These are phyloP conservation scores for Rhabdophis nuchalis DNA, from an alignment of 2,797 vertebrate species.

Conservation along the genomic window DNA sequence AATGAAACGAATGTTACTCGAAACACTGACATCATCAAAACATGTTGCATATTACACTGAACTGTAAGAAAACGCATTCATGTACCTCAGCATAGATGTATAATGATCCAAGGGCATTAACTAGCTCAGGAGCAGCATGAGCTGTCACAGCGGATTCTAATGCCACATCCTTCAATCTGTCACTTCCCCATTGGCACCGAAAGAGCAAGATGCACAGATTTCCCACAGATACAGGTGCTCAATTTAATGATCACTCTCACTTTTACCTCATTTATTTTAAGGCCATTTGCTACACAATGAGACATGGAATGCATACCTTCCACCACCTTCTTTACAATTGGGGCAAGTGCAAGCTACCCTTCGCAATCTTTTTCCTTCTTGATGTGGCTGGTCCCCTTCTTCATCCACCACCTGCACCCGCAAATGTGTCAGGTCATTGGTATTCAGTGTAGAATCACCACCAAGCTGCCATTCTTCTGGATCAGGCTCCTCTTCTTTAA, in stretches of 20 bases:
- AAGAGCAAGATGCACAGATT: not conserved
- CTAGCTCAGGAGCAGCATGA: not conserved
- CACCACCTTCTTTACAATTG: constrained; percentile 98
- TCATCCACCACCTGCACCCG: constrained; percentile 92
- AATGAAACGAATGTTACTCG: not conserved
- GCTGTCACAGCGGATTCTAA: not conserved
- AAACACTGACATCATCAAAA: not conserved
- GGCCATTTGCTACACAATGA: not conserved
- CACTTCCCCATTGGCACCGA: not conserved
- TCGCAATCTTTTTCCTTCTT: constrained; percentile 94
- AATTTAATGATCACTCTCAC: constrained; percentile 11
- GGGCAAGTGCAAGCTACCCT: constrained; percentile 98
- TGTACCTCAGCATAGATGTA: not conserved
- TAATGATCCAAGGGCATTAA: not conserved
- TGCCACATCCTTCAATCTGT: not conserved
- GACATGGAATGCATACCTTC: constrained; percentile 79
- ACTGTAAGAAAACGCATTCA: not conserved
- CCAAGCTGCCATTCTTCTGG: constrained; percentile 96
- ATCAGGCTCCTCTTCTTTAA: constrained; percentile 97
- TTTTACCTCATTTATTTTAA: constrained; percentile 12
- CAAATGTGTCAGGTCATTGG: constrained; percentile 93
- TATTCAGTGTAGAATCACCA: constrained; percentile 93
- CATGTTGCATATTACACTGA: not conserved
- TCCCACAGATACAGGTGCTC: not conserved
- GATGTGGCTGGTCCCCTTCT: constrained; percentile 89